Evolutionary conservation across 2,797 vertebrate species (phyloP).

Genomic region (Aplochiton taeniatus): DNA sequence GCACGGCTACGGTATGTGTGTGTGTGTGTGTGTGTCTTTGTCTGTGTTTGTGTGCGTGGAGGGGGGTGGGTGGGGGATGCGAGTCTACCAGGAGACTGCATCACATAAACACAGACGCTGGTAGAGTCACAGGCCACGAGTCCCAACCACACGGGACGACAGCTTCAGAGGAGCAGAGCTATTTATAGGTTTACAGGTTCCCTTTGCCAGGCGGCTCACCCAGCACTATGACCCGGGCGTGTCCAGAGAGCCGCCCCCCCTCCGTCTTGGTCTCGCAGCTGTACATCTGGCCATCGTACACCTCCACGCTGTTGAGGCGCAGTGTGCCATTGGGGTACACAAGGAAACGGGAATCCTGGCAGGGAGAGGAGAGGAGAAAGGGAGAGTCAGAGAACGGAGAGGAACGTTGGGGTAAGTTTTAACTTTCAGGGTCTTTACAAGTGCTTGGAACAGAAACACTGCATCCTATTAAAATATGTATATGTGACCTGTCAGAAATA

Average conservation of each 20-base stretch:
- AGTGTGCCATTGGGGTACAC: slow-evolving; percentile 88
- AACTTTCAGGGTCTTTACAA: too few relatives aligned
- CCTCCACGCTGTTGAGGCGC: slow-evolving; percentile 92
- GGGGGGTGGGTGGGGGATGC: background rate
- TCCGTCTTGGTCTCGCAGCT: slow-evolving; percentile 84
- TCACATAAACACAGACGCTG: slow-evolving; percentile 42
- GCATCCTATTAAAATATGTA: too few relatives aligned
- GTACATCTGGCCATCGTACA: slow-evolving; percentile 89
- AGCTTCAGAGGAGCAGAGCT: slow-evolving; percentile 11
- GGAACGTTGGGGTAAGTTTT: background rate
- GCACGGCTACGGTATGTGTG: too few relatives aligned
- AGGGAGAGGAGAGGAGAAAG: background rate
- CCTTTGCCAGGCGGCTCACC: slow-evolving; percentile 71
- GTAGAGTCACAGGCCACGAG: slow-evolving; percentile 13
- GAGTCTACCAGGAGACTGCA: slow-evolving; percentile 42
- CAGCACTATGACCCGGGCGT: slow-evolving; percentile 84
- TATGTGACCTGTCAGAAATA: background rate
- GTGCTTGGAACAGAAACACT: too few relatives aligned
- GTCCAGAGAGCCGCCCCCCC: slow-evolving; percentile 81
- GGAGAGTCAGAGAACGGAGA: background rate
- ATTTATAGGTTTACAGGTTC: too few relatives aligned
- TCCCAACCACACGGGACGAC: too few relatives aligned
- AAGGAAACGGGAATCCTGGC: slow-evolving; percentile 86
- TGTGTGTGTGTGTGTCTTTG: background rate
- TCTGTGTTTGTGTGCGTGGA: background rate